Percentiles rank a stretch among this genome's conserved stretches.
These are phyloP conservation scores for Cygnus olor DNA, from an alignment of 2,797 vertebrate genomes.

Conservation along the genomic window DNA sequence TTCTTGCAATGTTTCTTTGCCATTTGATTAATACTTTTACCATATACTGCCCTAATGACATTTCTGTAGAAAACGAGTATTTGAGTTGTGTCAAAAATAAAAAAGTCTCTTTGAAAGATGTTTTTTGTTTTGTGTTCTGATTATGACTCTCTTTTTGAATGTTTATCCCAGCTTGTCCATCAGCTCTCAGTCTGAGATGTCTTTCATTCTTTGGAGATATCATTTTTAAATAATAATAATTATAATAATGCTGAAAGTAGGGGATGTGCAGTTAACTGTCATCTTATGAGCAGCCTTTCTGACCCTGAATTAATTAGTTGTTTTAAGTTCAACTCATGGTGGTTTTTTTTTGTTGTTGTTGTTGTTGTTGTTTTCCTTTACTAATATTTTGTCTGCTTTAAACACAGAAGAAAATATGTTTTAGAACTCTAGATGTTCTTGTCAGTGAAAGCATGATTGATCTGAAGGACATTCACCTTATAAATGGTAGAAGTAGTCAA, in stretches of 20 bases:
- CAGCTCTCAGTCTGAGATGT: not conserved
- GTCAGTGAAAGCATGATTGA: conserved; percentile 6
- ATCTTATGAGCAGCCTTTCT: not conserved
- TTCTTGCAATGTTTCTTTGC: not conserved
- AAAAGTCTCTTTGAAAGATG: not conserved
- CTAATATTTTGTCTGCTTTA: not conserved
- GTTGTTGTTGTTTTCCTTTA: not conserved
- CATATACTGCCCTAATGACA: not conserved
- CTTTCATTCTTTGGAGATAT: not conserved
- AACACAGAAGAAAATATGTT: not conserved
- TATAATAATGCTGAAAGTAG: not conserved
- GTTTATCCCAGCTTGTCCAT: not conserved
- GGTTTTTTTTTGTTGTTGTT: too few relatives aligned
- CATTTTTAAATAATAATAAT: not conserved
- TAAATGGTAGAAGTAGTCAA: conserved; percentile 21
- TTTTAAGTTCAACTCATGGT: not conserved
- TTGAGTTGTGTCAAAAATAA: not conserved
- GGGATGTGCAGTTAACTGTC: not conserved
- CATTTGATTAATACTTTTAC: not conserved
- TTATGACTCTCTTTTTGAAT: not conserved
- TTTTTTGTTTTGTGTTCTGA: not conserved
- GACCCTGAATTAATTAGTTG: not conserved
- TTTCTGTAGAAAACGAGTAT: not conserved
- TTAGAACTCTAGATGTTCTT: conserved; percentile 20
- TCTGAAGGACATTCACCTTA: conserved; percentile 12